Evolutionary conservation across 2,113 vertebrate genomes (phyloP).

Genomic region (Muntiacus muntjak): DNA sequence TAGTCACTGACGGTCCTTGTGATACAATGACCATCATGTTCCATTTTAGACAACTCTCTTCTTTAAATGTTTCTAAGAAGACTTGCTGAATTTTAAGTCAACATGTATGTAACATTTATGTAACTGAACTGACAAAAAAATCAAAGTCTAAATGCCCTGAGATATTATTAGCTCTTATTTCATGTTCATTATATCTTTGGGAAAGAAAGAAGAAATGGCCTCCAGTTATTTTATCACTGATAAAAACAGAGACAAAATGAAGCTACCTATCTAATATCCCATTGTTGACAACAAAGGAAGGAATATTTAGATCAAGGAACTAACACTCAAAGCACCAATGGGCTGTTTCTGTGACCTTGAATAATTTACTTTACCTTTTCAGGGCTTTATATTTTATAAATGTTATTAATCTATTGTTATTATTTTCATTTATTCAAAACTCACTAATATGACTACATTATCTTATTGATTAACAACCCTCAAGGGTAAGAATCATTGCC

Average conservation of each 20-base stretch:
- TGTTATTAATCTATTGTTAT: background rate
- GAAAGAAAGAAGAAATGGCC: background rate
- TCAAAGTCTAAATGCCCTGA: background rate
- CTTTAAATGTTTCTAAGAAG: background rate
- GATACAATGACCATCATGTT: background rate
- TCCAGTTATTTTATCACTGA: background rate
- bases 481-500: background rate
- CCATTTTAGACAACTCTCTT: background rate
- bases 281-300: background rate
- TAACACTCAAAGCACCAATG: background rate
- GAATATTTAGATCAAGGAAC: background rate
- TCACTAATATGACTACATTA: background rate
- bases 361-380: background rate
- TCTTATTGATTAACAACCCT: background rate
- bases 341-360: background rate
- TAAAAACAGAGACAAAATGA: conserved; percentile 7
- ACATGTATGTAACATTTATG: background rate
- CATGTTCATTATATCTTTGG: background rate
- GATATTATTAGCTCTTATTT: background rate
- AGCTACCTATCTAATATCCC: background rate
- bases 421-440: background rate
- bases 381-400: background rate
- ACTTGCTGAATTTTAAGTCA: conserved; percentile 22
- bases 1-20: background rate
- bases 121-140: background rate